Evolutionary conservation across 2,797 vertebrate genomes (phyloP), one percentile per base, ranked within the genome.

Genomic region (Coranthus polyacanthus): DNA sequence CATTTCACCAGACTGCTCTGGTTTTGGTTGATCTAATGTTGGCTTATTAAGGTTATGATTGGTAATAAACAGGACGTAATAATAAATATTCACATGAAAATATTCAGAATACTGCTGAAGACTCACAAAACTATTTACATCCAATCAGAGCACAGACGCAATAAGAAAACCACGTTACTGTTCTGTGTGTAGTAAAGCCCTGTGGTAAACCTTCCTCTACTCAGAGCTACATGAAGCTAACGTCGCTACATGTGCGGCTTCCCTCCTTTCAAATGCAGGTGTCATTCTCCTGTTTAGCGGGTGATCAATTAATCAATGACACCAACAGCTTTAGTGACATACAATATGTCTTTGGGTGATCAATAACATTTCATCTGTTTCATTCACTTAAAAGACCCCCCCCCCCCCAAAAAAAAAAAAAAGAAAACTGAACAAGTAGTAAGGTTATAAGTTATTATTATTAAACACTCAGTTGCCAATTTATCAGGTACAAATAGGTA

Each of bases 241-340:
- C 45, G 36, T 20, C 45, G 68, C 67, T 72, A 66, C 66, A 71
- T 15, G 9, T 65, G 45, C 52, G 63, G 16, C 42, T 34, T 56
- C 16, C 26, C 46, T 37, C n/a, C 56, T 54, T 67, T 72, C 59
- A 65, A 79, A 70, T 82, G 72, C 69, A 72, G 67, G 36, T 41
- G 18, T 44, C 38, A 37, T 24, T 52, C 51, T 17, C 34, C 42
- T 46, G 73, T 76, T 84, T 81, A 82, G 85, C 87, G 72, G 78
- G 67, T 75, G 17, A 59, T 78, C 52, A 38, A 50, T 49, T 20
- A 63, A 32, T 46, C 42, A 84, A 60, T 67, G 26, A 37, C 51
- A 75, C 53, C 24, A 68, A 70, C 32, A 60, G 18, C 20, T 61
- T 34, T 53, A 46, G 32, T 76, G 39, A 59, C 52, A 50, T 66